Percentiles rank a stretch among this genome's conserved stretches.
Conservation (phyloP, 2,888 invertebrate genomes). For the Tinea semifulvella region DNA sequence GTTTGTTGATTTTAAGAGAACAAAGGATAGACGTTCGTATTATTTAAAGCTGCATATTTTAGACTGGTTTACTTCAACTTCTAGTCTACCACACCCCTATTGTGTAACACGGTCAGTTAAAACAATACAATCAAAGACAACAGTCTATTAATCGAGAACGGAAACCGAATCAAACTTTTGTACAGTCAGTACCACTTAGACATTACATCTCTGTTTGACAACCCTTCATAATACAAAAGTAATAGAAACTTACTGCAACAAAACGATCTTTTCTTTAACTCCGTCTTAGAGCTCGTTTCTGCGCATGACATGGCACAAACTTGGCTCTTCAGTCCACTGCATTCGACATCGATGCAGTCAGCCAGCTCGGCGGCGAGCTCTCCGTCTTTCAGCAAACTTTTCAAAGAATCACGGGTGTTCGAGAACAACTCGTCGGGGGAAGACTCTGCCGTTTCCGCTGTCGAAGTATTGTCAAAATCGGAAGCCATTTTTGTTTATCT, state of each 20-base stretch:
- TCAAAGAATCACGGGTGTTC: conserved; percentile 28
- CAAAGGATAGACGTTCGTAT: too few relatives aligned
- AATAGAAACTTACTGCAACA: conserved; percentile 38
- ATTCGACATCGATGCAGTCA: conserved; percentile 24
- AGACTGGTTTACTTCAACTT: too few relatives aligned
- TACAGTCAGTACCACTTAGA: too few relatives aligned
- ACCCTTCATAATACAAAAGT: not conserved
- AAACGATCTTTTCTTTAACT: conserved; percentile 19
- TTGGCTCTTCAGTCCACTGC: conserved; percentile 17
- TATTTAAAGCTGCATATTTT: too few relatives aligned
- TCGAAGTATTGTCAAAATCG: conserved; percentile 6
- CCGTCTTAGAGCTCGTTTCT: conserved; percentile 16
- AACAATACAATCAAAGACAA: too few relatives aligned
- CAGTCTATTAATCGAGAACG: too few relatives aligned
- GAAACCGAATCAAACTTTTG: too few relatives aligned
- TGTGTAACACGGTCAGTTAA: too few relatives aligned
- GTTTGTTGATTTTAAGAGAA: too few relatives aligned
- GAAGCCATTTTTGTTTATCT: conserved; percentile 2
- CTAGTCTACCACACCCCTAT: too few relatives aligned
- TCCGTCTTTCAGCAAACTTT: conserved; percentile 28
- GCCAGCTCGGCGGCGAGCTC: conserved; percentile 20
- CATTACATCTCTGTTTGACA: too few relatives aligned
- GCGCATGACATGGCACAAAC: conserved; percentile 3
- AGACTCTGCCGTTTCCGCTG: not conserved
- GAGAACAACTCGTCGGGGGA: conserved; percentile 13